phyloP scores from a whole-genome alignment of 1,140 invertebrate species.

The Wasmannia auropunctata region DNA sequence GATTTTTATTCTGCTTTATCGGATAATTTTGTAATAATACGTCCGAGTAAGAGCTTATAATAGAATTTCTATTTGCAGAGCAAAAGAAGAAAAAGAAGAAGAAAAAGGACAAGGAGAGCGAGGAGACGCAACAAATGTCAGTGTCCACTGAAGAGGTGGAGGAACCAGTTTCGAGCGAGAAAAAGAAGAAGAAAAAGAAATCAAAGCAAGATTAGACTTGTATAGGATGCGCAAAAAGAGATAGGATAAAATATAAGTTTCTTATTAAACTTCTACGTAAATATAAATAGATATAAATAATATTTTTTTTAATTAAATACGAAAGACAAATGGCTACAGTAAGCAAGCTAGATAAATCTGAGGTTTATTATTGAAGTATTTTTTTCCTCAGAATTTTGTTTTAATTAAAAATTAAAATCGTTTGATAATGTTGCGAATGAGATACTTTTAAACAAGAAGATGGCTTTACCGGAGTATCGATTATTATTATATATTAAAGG shows the following conservation, averaged over 20 bases:
- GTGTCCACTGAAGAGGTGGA: constrained; percentile 45
- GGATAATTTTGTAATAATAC: not conserved
- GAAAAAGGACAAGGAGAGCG: constrained; percentile 76
- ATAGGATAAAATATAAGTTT: not conserved
- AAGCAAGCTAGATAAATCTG: not conserved
- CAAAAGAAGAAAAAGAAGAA: constrained; percentile 82
- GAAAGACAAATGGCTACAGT: not conserved
- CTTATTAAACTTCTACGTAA: not conserved
- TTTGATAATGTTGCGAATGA: not conserved
- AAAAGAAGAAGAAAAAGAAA: constrained; percentile 82
- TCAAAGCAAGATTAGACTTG: constrained; percentile 63
- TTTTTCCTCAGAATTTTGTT: constrained; percentile 16
- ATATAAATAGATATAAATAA: not conserved
- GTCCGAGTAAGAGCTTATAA: constrained; percentile 3
- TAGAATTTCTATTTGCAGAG: constrained; percentile 67
- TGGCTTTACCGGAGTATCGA: not conserved
- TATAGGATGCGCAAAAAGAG: not conserved
- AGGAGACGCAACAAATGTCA: constrained; percentile 70
- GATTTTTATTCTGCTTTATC: not conserved
- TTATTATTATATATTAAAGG: not conserved
- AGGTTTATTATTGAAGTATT: not conserved
- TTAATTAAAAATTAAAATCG: not conserved
- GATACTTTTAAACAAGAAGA: not conserved
- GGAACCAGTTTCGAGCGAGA: constrained; percentile 72
- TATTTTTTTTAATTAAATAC: not conserved